phyloP scores from a whole-genome alignment of 2,888 invertebrate species.

The Hyles lineata region DNA sequence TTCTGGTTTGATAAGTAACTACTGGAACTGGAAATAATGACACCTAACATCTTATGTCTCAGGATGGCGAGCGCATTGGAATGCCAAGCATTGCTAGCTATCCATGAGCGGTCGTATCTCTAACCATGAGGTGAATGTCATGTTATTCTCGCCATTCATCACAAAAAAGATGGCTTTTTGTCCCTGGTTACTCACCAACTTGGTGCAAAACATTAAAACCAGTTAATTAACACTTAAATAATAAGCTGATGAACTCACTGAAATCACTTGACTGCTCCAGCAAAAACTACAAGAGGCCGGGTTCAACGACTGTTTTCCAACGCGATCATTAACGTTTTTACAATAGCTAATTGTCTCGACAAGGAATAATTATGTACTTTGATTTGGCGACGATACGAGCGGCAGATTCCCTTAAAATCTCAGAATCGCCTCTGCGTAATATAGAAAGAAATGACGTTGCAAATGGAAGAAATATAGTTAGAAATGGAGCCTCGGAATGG shows the following conservation, averaged over 20 bases:
- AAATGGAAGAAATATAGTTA: constrained; percentile 71
- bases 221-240: neutral
- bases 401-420: neutral
- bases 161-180: no score
- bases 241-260: neutral
- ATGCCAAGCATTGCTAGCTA: no score
- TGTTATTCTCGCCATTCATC: no score
- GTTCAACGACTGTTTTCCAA: neutral
- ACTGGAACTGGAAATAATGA: no score
- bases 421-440: constrained; percentile 47
- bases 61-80: no score
- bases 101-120: no score
- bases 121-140: no score
- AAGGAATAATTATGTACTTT: constrained; percentile 11
- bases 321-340: constrained; percentile 7
- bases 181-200: no score
- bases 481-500: constrained; percentile 64
- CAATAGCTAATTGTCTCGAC: neutral
- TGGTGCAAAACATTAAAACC: neutral
- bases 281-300: neutral
- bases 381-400: neutral
- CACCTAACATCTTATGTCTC: no score
- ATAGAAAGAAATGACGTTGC: constrained; percentile 67
- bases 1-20: no score
- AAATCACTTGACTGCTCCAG: neutral